Conservation (phyloP, 1,140 invertebrate species). For the Drosophila gunungcola region DNA sequence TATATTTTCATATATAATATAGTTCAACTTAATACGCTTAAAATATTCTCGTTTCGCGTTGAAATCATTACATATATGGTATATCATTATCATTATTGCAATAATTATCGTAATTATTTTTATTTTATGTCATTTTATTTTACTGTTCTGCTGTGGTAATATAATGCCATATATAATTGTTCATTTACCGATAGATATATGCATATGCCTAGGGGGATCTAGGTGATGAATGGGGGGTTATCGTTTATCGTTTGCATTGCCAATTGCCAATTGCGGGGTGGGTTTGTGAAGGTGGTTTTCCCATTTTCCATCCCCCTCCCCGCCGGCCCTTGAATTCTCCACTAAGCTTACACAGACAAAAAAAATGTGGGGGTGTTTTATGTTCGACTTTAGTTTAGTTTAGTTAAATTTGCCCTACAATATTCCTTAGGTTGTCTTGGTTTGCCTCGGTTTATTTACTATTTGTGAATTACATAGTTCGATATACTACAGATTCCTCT, state of each 20-base stretch:
- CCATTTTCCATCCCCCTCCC: neutral
- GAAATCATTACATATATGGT: constrained; percentile 59
- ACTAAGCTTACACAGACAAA: constrained; percentile 68
- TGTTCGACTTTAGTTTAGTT: constrained; percentile 44
- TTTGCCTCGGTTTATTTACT: constrained; percentile 62
- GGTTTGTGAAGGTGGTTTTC: constrained; percentile 3
- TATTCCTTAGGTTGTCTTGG: constrained; percentile 46
- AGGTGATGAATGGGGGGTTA: constrained; percentile 34
- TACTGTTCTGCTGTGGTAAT: constrained; percentile 60
- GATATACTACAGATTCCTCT: constrained; percentile 74
- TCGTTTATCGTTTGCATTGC: constrained; percentile 31
- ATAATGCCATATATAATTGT: constrained; percentile 78
- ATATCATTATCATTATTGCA: constrained; percentile 58
- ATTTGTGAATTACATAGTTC: constrained; percentile 79
- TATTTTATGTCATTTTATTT: constrained; percentile 50
- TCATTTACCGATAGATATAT: constrained; percentile 54
- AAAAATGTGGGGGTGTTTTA: constrained; percentile 44
- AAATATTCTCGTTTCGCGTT: constrained; percentile 51
- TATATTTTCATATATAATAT: constrained; percentile 32
- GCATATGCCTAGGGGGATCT: constrained; percentile 58
- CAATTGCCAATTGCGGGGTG: constrained; percentile 11
- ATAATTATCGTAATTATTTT: constrained; percentile 49
- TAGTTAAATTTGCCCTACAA: constrained; percentile 76
- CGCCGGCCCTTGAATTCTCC: constrained; percentile 13
- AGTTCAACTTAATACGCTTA: constrained; percentile 47